These are phyloP conservation scores for Parapristionchus giblindavisi DNA, from an alignment of 2,888 invertebrate species.

Conservation along the genomic window DNA sequence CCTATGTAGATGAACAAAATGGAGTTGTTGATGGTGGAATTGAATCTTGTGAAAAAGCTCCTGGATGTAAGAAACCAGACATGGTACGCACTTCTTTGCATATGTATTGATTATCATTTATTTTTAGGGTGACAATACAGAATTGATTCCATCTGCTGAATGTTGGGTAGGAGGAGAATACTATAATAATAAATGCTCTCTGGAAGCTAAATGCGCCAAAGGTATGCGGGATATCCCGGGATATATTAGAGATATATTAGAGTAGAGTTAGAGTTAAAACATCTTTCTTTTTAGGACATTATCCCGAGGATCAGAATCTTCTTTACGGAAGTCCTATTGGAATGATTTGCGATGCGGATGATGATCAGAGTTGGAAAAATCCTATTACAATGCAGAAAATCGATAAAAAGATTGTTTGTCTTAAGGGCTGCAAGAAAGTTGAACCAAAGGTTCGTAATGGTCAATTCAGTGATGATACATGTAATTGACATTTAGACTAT, in stretches of 20 bases:
- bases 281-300: slow-evolving; percentile 8
- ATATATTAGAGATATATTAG: too few relatives aligned
- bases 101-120: not conserved
- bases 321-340: not conserved
- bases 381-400: not conserved
- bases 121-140: slow-evolving; percentile 6
- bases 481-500: not conserved
- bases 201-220: slow-evolving; percentile 9
- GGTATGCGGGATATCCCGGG: not conserved
- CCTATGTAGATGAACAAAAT: not conserved
- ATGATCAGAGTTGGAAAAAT: not conserved
- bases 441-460: slow-evolving; percentile 9
- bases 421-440: slow-evolving; percentile 10
- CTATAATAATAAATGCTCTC: slow-evolving; percentile 4
- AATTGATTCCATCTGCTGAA: not conserved
- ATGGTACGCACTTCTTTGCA: not conserved
- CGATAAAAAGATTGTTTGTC: not conserved
- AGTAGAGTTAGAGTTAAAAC: not conserved
- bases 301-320: slow-evolving; percentile 15
- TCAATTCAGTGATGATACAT: not conserved
- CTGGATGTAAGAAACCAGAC: slow-evolving; percentile 20
- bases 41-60: slow-evolving; percentile 16
- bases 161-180: slow-evolving; percentile 16
- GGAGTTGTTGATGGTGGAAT: not conserved
- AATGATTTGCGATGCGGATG: not conserved